These are phyloP conservation scores for Pipa parva DNA, from an alignment of 2,113 vertebrate genomes.

Conservation along the genomic window DNA sequence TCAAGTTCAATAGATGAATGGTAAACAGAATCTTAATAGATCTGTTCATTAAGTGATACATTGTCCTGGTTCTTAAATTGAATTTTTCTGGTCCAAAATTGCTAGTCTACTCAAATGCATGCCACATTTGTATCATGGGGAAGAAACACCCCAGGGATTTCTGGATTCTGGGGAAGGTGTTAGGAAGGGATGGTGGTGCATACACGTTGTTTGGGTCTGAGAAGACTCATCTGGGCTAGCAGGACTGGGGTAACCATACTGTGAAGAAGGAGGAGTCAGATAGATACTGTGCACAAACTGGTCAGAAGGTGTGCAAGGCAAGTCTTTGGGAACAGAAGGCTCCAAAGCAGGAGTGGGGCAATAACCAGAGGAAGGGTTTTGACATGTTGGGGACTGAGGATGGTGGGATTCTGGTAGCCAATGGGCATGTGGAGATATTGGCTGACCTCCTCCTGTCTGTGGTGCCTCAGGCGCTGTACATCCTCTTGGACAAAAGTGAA, in stretches of 20 bases:
- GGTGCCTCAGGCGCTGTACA: constrained; percentile 29
- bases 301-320: constrained; percentile 11
- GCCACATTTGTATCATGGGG: constrained; percentile 13
- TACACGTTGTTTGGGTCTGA: constrained; percentile 9
- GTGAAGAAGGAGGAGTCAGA: constrained; percentile 37
- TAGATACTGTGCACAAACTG: constrained; percentile 23
- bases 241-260: constrained; percentile 39
- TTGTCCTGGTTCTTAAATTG: too few relatives aligned
- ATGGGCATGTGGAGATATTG: constrained; percentile 31
- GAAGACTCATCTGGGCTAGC: constrained; percentile 14
- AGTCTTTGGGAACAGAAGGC: neutral
- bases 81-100: too few relatives aligned
- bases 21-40: too few relatives aligned
- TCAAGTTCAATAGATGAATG: too few relatives aligned
- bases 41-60: neutral
- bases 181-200: constrained; percentile 40
- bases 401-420: constrained; percentile 35
- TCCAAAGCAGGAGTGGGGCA: constrained; percentile 8
- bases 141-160: constrained; percentile 40
- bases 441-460: constrained; percentile 19
- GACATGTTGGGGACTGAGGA: constrained; percentile 34
- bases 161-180: constrained; percentile 43
- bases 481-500: constrained; percentile 32
- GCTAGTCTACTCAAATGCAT: too few relatives aligned
- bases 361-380: neutral